Evolutionary conservation across 1,140 invertebrate species (phyloP).

Genomic region (Temnothorax curvispinosus): DNA sequence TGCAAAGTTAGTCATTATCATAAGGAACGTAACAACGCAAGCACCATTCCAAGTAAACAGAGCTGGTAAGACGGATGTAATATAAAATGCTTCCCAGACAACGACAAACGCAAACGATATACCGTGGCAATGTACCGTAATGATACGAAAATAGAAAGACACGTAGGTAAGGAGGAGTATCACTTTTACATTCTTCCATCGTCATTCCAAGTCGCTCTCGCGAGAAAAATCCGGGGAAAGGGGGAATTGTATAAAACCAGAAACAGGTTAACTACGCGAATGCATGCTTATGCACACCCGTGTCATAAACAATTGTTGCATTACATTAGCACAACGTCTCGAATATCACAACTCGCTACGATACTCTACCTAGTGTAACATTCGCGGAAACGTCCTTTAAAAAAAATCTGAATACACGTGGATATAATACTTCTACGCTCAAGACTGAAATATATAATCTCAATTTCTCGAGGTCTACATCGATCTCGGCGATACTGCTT

Average conservation of each 20-base stretch:
- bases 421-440: constrained; percentile 56
- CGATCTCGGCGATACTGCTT: constrained; percentile 62
- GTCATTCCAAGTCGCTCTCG: constrained; percentile 75
- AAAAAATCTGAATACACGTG: constrained; percentile 31
- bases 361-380: constrained; percentile 69
- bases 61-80: constrained; percentile 61
- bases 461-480: constrained; percentile 59
- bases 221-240: background rate
- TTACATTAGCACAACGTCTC: constrained; percentile 76
- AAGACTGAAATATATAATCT: constrained; percentile 41
- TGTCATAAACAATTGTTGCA: constrained; percentile 74
- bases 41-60: constrained; percentile 74
- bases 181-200: constrained; percentile 73
- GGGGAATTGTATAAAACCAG: constrained; percentile 55
- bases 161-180: constrained; percentile 70
- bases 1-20: constrained; percentile 64
- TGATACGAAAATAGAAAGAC: constrained; percentile 60
- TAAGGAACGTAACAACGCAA: constrained; percentile 69
- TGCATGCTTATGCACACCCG: constrained; percentile 73
- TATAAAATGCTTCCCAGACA: constrained; percentile 65
- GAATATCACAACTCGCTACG: constrained; percentile 68
- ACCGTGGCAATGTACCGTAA: constrained; percentile 62
- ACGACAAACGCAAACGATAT: constrained; percentile 73
- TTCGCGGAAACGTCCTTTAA: constrained; percentile 54
- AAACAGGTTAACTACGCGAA: constrained; percentile 75